phyloP scores from a whole-genome alignment of 2,113 vertebrate genomes.

The Paradisaea rubra region DNA sequence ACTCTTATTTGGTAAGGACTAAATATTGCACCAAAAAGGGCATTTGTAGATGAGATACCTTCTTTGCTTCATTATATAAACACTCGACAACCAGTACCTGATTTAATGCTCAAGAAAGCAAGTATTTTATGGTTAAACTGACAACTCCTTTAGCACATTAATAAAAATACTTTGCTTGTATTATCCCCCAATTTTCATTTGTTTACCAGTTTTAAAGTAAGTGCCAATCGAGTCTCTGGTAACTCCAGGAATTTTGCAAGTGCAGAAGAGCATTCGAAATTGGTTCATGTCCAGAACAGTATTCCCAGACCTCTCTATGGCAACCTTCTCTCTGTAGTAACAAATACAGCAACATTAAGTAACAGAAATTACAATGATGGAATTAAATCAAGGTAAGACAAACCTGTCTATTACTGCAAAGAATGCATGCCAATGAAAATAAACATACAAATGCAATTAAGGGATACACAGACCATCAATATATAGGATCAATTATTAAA shows the following conservation, averaged over 20 bases:
- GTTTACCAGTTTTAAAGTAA: constrained; percentile 90
- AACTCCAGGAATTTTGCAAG: constrained; percentile 90
- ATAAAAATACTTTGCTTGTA: background rate
- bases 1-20: background rate
- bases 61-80: background rate
- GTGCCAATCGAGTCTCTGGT: constrained; percentile 79
- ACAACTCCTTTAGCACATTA: background rate
- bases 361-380: background rate
- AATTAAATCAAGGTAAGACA: background rate
- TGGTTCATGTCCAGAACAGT: constrained; percentile 88
- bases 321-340: constrained; percentile 80
- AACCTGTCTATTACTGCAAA: background rate
- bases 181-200: background rate
- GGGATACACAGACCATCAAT: background rate
- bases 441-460: background rate
- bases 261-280: constrained; percentile 88
- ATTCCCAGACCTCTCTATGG: constrained; percentile 77
- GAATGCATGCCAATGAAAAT: background rate
- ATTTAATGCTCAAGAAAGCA: background rate
- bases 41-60: background rate
- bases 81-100: background rate
- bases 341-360: background rate
- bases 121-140: background rate
- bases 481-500: background rate
- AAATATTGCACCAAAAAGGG: background rate